Percentiles rank a stretch among this genome's conserved stretches.
Conservation (phyloP, 2,113 vertebrate genomes). For the Sinocyclocheilus grahami region DNA sequence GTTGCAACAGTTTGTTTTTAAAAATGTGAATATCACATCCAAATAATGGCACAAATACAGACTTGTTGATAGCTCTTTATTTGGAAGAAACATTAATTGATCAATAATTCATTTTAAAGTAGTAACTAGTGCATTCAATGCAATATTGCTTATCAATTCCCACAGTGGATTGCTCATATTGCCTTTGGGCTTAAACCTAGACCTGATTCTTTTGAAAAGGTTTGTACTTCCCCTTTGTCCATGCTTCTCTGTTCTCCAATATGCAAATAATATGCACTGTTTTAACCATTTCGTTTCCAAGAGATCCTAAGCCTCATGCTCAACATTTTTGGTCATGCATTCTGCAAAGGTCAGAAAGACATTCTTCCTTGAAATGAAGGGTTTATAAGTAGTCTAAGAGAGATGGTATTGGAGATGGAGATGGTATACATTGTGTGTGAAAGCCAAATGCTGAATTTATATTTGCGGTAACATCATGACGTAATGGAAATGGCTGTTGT, state of each 20-base stretch:
- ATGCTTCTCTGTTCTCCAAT: conserved; percentile 56
- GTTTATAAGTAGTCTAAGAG: background rate
- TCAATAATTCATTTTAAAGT: background rate
- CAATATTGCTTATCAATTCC: background rate
- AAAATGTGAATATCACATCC: background rate
- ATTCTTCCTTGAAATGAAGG: background rate
- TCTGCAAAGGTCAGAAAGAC: background rate
- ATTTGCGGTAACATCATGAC: background rate
- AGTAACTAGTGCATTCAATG: background rate
- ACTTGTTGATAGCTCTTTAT: background rate
- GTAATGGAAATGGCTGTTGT: background rate
- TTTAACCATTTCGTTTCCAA: conserved; percentile 35
- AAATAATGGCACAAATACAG: background rate
- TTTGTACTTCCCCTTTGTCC: conserved; percentile 20
- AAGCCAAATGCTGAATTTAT: background rate
- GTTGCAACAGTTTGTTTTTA: background rate
- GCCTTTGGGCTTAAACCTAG: conserved; percentile 2
- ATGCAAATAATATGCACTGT: conserved; percentile 64
- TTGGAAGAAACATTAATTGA: background rate
- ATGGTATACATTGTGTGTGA: background rate
- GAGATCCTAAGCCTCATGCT: background rate
- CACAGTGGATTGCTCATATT: background rate
- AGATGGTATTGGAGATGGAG: background rate
- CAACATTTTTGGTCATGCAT: conserved; percentile 9
- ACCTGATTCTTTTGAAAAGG: background rate